These are phyloP conservation scores for Dusona sp. DNA, from an alignment of 2,888 invertebrate genomes.

Conservation along the genomic window DNA sequence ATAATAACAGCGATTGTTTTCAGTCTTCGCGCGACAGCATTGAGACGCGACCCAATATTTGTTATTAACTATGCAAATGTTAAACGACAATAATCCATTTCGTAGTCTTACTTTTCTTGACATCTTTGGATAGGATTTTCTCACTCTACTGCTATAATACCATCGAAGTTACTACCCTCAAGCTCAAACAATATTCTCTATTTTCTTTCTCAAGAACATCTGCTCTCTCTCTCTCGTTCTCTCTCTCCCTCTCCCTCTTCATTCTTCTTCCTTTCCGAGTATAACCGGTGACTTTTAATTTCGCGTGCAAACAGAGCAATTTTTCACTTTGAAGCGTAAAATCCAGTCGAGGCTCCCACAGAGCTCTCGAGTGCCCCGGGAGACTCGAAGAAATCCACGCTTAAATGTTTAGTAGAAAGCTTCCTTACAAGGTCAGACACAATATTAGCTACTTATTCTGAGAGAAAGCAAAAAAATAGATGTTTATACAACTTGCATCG, in stretches of 20 bases:
- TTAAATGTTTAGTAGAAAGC: slow-evolving; percentile 27
- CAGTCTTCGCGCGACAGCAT: not conserved
- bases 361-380: not conserved
- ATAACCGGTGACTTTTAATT: slow-evolving; percentile 48
- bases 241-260: slow-evolving; percentile 2
- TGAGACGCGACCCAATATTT: not conserved
- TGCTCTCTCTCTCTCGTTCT: not conserved
- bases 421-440: slow-evolving; percentile 45
- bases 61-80: not conserved
- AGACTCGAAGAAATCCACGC: slow-evolving; percentile 6
- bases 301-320: slow-evolving; percentile 36
- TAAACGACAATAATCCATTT: not conserved
- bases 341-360: slow-evolving; percentile 43
- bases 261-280: not conserved
- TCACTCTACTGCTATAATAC: not conserved
- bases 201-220: not conserved
- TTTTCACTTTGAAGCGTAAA: slow-evolving; percentile 50
- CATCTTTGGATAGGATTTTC: not conserved
- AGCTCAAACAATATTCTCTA: slow-evolving; percentile 27
- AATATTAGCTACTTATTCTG: slow-evolving; percentile 4
- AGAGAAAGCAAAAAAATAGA: slow-evolving; percentile 19
- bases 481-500: slow-evolving; percentile 4
- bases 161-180: not conserved
- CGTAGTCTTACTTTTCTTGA: not conserved
- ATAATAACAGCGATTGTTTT: not conserved